Evolutionary conservation across 2,113 vertebrate species (phyloP), one percentile per base, ranked within the genome.

Genomic region (Platysternon megacephalum): DNA sequence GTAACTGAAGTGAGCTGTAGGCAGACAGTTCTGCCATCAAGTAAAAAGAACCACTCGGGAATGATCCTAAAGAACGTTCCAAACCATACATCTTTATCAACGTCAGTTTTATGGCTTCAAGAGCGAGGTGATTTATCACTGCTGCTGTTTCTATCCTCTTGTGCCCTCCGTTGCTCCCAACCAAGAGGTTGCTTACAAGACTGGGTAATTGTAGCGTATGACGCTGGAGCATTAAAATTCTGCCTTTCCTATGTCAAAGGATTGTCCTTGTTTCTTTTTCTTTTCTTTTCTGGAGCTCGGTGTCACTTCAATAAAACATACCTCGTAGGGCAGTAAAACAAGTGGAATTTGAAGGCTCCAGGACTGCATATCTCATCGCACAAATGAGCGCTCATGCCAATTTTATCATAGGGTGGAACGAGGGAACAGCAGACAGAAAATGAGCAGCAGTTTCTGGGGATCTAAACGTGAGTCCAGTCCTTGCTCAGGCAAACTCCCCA

Each of bases 91-190:
- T 96, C 97, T 96, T 97, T 85, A 96, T 94, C 94, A 55, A 3
- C 86, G 93, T 97, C 96, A 95, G 35, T 24, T 86, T 97, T 95
- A 97, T 96, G 93, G 91, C 89, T 95, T 93, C 61, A 94, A 90
- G 92, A 90, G 39, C 2, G 8, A 89, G 85, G 81, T 82, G 92
- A 95, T 96, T 84, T 96, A 95, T 96, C 86, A 93, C 52, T 0
- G 61, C 56, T 61, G 44, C n/a, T 83, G 61, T 92, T 97, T 68
- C 88, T 86, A 48, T 84, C 87, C 89, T 84, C 55, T 0, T 0
- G 53, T 95, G 81, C 65, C 58, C 58, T 95, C 74, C 86, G 29
- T 84, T 79, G 87, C 89, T 95, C 86, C 83, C 91, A 44, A 88
- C 10, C 81, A 87, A 39, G 48, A 4, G 13, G 94, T 94, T 92